These are phyloP conservation scores for Platyscapa corneri DNA, from an alignment of 1,140 invertebrate species.

Conservation along the genomic window DNA sequence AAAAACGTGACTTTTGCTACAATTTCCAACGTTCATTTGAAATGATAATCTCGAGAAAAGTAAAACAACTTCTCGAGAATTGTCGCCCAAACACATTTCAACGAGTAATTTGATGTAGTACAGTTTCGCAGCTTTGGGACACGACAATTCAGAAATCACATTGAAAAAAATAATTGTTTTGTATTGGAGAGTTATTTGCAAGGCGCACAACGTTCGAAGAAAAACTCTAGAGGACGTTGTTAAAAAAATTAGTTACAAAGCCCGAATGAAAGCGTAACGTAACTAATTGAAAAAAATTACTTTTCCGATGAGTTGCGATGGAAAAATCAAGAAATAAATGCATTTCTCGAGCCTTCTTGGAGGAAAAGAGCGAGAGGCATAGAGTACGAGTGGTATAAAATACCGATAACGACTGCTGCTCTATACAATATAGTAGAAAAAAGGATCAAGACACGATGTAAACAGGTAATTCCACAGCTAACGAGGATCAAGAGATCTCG, in stretches of 20 bases:
- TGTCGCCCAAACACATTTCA: neutral
- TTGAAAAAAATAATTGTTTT: too few species aligned
- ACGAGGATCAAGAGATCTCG: slow-evolving; percentile 38
- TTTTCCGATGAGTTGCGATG: neutral
- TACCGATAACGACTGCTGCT: slow-evolving; percentile 17
- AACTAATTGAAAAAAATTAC: neutral
- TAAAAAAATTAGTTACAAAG: neutral
- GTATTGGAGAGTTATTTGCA: too few species aligned
- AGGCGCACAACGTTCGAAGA: too few species aligned
- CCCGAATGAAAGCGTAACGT: neutral
- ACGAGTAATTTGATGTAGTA: too few species aligned
- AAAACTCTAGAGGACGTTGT: too few species aligned
- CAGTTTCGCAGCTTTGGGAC: neutral
- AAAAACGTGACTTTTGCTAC: neutral
- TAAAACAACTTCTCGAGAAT: neutral
- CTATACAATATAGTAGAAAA: neutral
- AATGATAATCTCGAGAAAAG: neutral
- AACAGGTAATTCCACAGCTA: slow-evolving; percentile 43
- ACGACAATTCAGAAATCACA: too few species aligned
- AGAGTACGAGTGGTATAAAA: neutral
- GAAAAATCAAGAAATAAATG: slow-evolving; percentile 1
- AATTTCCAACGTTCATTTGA: neutral
- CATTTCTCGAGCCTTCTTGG: too few species aligned
- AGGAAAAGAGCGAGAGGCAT: neutral
- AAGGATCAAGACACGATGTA: slow-evolving; percentile 31